Evolutionary conservation across 2,888 invertebrate species (phyloP).

Genomic region (Buathra laborator): DNA sequence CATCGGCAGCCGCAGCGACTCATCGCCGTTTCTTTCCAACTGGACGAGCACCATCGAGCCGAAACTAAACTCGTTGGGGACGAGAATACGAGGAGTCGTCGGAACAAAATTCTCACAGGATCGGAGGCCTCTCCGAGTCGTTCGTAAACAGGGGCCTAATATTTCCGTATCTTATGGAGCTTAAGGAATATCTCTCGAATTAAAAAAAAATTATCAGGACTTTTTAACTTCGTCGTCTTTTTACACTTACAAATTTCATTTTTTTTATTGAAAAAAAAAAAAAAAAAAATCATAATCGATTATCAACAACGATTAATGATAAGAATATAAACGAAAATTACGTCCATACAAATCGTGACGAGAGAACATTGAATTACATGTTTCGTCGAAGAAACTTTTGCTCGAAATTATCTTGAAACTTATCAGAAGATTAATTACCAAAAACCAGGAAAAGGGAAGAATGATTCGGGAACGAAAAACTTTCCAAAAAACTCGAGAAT

Average conservation of each 20-base stretch:
- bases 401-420: not conserved
- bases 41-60: constrained; percentile 66
- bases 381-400: not conserved
- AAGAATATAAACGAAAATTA: not conserved
- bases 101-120: constrained; percentile 32
- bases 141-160: not conserved
- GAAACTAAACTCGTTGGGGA: constrained; percentile 59
- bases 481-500: not conserved
- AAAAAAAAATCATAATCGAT: too few relatives aligned
- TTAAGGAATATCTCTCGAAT: not conserved
- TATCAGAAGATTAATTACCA: not conserved
- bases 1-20: constrained; percentile 40
- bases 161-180: not conserved
- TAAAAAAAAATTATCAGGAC: too few relatives aligned
- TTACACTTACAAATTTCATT: too few relatives aligned
- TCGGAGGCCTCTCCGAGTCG: constrained; percentile 11
- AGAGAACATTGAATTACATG: not conserved
- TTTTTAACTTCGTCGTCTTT: too few relatives aligned
- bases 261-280: too few relatives aligned
- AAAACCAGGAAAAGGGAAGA: constrained; percentile 1
- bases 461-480: not conserved
- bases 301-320: too few relatives aligned
- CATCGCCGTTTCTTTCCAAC: constrained; percentile 66
- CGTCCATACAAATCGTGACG: not conserved
- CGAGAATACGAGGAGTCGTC: constrained; percentile 26